Percentiles rank a stretch among this genome's conserved stretches.
These are phyloP conservation scores for Ernsta delagoae DNA, from an alignment of 2,888 invertebrate species.

Conservation along the genomic window DNA sequence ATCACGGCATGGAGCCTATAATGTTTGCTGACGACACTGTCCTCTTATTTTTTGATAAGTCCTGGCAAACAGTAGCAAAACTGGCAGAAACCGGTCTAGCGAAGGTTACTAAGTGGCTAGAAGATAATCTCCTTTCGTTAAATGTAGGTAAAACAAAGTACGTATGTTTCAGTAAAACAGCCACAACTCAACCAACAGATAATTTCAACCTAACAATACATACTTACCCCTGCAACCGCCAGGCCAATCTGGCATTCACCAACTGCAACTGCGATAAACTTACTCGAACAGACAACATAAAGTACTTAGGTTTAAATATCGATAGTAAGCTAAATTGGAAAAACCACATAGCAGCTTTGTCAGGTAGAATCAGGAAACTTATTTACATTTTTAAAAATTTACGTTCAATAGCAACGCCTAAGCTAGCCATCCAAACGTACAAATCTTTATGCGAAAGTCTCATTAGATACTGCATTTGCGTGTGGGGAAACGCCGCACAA, in stretches of 20 bases:
- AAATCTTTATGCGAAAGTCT: too few relatives aligned
- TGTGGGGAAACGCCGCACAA: too few relatives aligned
- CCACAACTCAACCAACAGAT: not conserved
- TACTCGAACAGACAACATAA: not conserved
- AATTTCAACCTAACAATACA: not conserved
- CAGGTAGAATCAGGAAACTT: too few relatives aligned
- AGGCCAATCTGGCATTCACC: not conserved
- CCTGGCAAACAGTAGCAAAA: not conserved
- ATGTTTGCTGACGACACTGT: constrained; percentile 2
- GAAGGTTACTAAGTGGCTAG: not conserved
- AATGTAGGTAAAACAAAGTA: not conserved
- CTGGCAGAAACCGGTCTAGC: not conserved
- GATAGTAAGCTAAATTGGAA: not conserved
- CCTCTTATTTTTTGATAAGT: not conserved
- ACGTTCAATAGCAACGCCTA: too few relatives aligned
- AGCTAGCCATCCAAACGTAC: too few relatives aligned
- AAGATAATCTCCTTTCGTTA: not conserved
- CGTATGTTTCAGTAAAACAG: not conserved
- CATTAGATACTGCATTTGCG: too few relatives aligned
- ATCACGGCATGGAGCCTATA: not conserved
- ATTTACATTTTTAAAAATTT: too few relatives aligned
- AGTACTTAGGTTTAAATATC: not conserved
- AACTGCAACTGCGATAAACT: not conserved
- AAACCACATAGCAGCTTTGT: too few relatives aligned
- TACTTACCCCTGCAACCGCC: not conserved